A percentile compares a stretch with the other conserved stretches of the same genome.
These are phyloP conservation scores for Apodemus sylvaticus DNA, from an alignment of 2,113 vertebrate species.

Conservation along the genomic window DNA sequence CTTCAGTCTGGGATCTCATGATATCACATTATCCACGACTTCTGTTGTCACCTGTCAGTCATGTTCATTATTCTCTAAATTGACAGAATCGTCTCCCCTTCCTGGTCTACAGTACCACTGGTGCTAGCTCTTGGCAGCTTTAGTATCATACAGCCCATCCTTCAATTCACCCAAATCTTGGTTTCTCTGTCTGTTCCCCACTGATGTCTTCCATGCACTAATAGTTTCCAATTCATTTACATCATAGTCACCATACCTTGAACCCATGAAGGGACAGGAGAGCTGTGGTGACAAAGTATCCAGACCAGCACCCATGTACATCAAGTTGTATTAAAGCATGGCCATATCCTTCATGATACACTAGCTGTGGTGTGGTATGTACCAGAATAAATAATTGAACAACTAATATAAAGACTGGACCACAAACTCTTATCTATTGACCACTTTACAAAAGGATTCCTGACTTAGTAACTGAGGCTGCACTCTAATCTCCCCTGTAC, in stretches of 20 bases:
- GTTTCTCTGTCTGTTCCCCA: not conserved
- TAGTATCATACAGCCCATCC: no score
- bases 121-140: not conserved
- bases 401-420: not conserved
- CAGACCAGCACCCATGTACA: not conserved
- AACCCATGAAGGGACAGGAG: not conserved
- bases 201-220: not conserved
- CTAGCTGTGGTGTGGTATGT: not conserved
- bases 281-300: not conserved
- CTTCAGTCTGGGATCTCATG: not conserved
- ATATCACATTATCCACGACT: not conserved
- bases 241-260: not conserved
- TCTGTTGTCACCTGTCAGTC: not conserved
- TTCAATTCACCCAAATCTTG: not conserved
- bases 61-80: not conserved
- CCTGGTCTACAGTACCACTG: not conserved
- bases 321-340: not conserved
- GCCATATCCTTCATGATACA: no score
- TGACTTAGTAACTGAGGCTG: not conserved
- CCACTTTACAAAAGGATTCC: not conserved
- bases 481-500: not conserved
- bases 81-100: not conserved
- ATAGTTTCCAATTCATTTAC: not conserved
- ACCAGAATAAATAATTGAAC: not conserved
- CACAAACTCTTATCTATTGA: not conserved